These are phyloP conservation scores for Parasteatoda tepidariorum DNA, from an alignment of 1,140 invertebrate genomes.

Conservation along the genomic window DNA sequence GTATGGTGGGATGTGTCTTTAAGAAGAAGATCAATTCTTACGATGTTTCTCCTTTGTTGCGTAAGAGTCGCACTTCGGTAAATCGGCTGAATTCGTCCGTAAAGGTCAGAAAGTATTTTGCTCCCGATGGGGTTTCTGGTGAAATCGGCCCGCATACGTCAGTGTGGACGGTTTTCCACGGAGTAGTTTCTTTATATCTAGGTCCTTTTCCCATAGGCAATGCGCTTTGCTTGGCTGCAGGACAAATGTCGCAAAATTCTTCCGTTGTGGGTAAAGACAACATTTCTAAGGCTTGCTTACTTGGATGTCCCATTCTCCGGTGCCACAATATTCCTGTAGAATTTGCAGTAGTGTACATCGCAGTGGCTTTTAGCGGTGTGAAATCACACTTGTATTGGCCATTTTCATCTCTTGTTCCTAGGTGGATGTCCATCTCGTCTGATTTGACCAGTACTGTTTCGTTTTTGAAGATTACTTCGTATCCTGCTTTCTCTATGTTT, in stretches of 20 bases:
- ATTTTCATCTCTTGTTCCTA: not conserved
- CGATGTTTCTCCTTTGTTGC: not conserved
- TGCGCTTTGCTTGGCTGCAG: not conserved
- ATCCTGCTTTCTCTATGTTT: no score
- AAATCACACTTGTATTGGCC: not conserved
- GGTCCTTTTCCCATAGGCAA: not conserved
- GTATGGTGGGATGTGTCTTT: not conserved
- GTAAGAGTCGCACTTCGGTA: constrained; percentile 39
- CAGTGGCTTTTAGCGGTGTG: not conserved
- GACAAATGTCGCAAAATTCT: not conserved
- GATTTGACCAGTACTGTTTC: not conserved
- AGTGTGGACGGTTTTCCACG: not conserved
- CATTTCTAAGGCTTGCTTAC: not conserved
- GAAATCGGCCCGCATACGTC: not conserved
- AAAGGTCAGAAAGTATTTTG: constrained; percentile 51
- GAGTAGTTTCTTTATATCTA: not conserved
- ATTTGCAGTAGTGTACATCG: not conserved
- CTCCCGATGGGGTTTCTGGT: not conserved
- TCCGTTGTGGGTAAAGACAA: not conserved
- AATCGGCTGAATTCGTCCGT: constrained; percentile 56
- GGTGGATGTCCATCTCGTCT: not conserved
- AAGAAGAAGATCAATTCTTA: not conserved
- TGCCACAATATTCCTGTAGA: not conserved
- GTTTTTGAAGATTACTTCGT: not conserved
- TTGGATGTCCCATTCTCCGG: not conserved